Percentiles rank a stretch among this genome's conserved stretches.
phyloP scores from a whole-genome alignment of 2,888 invertebrate genomes.

The Crematogaster levior region DNA sequence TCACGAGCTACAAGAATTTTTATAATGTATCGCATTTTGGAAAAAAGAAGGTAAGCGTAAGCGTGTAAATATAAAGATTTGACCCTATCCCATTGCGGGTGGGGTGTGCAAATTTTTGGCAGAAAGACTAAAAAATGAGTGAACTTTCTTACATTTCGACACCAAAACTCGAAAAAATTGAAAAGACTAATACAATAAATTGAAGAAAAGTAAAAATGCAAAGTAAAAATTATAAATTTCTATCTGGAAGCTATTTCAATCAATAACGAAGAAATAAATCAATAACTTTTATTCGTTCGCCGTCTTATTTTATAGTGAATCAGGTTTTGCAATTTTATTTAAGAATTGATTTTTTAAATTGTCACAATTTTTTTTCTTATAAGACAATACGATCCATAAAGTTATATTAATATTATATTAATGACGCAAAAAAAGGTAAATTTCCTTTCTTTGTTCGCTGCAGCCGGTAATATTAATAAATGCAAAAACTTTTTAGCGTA shows the following conservation, averaged over 20 bases:
- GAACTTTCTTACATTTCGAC: no score
- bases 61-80: no score
- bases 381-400: no score
- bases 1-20: background rate
- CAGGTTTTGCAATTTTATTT: background rate
- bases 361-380: background rate
- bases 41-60: background rate
- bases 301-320: no score
- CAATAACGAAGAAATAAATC: no score
- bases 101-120: no score
- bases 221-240: background rate
- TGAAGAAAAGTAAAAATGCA: background rate
- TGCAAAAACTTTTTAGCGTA: conserved; percentile 11
- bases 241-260: no score
- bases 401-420: no score
- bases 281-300: no score
- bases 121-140: no score
- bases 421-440: background rate
- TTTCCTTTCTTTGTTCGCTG: background rate
- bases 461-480: background rate
- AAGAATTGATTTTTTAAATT: background rate
- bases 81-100: no score
- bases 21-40: background rate
- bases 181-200: background rate
- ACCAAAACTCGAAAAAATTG: background rate